Evolutionary conservation across 2,797 vertebrate genomes (phyloP).

Genomic region (Phoeniculus purpureus): DNA sequence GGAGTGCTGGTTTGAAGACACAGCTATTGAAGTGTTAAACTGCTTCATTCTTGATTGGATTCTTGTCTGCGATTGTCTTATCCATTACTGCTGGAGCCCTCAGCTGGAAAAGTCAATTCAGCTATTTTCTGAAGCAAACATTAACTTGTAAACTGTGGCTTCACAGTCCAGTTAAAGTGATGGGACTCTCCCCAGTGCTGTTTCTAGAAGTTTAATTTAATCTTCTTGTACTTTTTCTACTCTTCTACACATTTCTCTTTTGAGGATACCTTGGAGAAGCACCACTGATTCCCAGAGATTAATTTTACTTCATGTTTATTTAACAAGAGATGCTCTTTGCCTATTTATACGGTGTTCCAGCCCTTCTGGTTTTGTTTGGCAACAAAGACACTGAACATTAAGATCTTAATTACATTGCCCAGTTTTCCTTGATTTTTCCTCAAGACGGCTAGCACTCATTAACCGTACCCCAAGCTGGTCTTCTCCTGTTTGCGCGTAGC

Average conservation of each 20-base stretch:
- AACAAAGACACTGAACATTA: not conserved
- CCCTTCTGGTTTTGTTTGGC: not conserved
- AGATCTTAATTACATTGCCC: constrained; percentile 38
- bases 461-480: not conserved
- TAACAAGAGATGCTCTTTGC: not conserved
- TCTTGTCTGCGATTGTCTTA: not conserved
- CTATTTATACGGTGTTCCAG: not conserved
- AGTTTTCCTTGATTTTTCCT: not conserved
- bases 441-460: not conserved
- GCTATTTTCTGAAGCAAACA: not conserved
- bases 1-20: not conserved
- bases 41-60: not conserved
- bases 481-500: constrained; percentile 42
- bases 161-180: not conserved
- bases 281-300: not conserved
- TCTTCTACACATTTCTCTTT: not conserved
- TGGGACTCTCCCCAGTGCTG: not conserved
- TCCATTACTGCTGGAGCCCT: not conserved
- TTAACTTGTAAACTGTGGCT: not conserved
- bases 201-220: not conserved
- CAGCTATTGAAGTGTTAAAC: not conserved
- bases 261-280: not conserved
- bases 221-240: not conserved
- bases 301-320: not conserved
- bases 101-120: not conserved